Base-by-base conservation (phyloP, 2,113 vertebrate species). In the Holacanthus passer region DNA sequence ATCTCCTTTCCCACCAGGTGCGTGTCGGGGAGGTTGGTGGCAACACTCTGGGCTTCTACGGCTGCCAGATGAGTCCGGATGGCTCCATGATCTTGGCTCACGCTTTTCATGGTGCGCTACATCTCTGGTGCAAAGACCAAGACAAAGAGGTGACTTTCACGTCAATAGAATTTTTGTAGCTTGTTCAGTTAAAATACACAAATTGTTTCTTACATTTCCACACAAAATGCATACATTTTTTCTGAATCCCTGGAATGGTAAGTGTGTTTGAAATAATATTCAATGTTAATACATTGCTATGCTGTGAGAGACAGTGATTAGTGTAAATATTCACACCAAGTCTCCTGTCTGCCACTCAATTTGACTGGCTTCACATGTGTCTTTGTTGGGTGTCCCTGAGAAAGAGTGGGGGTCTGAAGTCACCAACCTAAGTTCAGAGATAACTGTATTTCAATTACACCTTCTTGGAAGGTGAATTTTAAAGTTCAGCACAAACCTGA, bases 11-110 rank as follows among this genome's bases (percentile, higher is more conserved):
- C 56, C 32, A 2, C 66, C 92, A 99, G 98, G 97, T 99, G 65
- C 97, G 97, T 50, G 96, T 99, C 10, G 98, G 98, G 69, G 98
- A 99, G 95, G 98, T 99, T 12, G 98, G 98, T 85, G 98, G 98
- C 84, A 99, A 98, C 92, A 99, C 98, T 1, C 92, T 99, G 90
- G 98, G 98, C 65, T 99, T 99, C 95, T 96, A 96, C 52, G 97
- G 97, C 83, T 97, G 98, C 89, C 98, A 98, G 77, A 97, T 99
- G 94, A 97, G 94, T 85, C 96, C 96, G 1, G 96, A 99, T 81
- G 97, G 97, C 47, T 96, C 95, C 9, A 96, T 96, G 97, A 96
- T 99, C 27, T 1, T 98, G 24, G 97, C 97, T 85, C 97, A 99
- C 31, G 96, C 97, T 80, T 99, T 98, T 85, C 97, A 99, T 1